Evolutionary conservation across 2,113 vertebrate genomes (phyloP).

Genomic region (Lepidothrix coronata): DNA sequence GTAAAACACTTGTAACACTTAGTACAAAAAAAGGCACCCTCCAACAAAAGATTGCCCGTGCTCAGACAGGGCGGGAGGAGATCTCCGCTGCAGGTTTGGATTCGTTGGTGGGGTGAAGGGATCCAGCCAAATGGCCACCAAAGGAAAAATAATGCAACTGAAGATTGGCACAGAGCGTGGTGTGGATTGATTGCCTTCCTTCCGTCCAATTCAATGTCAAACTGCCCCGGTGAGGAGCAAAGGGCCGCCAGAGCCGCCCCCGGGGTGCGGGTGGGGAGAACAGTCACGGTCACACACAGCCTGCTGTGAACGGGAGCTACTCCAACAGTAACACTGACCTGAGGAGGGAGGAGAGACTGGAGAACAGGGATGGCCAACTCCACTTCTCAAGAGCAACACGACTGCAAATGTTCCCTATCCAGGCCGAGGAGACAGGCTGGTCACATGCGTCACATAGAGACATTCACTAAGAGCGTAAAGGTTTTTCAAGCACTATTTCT

Average conservation of each 20-base stretch:
- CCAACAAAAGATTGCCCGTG: conserved; percentile 15
- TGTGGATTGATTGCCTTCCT: not conserved
- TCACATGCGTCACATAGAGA: conserved; percentile 25
- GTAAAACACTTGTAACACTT: conserved; percentile 55
- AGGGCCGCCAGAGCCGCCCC: not conserved
- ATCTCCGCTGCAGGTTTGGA: conserved; percentile 25
- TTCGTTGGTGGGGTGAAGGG: conserved; percentile 11
- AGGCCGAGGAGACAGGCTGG: conserved; percentile 19
- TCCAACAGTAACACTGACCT: conserved; percentile 13
- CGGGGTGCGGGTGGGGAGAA: not conserved
- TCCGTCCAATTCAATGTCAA: not conserved
- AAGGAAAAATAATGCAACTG: not conserved
- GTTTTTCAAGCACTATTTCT: conserved; percentile 56
- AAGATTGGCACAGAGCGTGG: conserved; percentile 48
- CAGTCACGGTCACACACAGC: conserved; percentile 42
- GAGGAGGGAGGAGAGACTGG: conserved; percentile 29
- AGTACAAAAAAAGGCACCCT: conserved; percentile 68
- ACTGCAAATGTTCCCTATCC: not conserved
- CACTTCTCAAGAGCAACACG: conserved; percentile 31
- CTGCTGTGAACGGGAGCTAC: conserved; percentile 42
- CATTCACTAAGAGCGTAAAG: conserved; percentile 2
- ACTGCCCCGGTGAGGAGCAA: not conserved
- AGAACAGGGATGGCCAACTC: conserved; percentile 48
- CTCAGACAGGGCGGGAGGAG: not conserved
- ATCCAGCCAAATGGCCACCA: not conserved